phyloP scores from a whole-genome alignment of 2,797 vertebrate genomes.

The Babyrousa celebensis region DNA sequence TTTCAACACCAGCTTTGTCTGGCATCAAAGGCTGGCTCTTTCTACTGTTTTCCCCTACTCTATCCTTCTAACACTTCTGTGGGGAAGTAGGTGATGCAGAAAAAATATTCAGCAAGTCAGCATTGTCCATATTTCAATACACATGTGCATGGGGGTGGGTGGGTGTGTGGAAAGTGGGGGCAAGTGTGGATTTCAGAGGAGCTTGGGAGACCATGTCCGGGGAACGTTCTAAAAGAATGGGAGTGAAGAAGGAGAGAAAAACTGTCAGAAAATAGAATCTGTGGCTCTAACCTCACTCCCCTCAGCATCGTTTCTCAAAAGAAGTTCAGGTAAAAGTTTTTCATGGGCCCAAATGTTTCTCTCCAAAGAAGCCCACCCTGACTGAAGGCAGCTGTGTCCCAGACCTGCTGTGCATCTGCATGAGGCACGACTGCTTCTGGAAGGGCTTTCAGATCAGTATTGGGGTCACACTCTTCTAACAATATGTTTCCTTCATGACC shows the following conservation, averaged over 20 bases:
- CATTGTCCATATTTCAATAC: background rate
- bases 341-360: background rate
- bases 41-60: background rate
- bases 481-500: background rate
- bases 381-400: background rate
- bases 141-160: background rate
- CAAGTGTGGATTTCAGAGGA: background rate
- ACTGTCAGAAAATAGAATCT: background rate
- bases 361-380: slow-evolving; percentile 9
- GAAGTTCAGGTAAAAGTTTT: background rate
- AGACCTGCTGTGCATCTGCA: background rate
- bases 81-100: background rate
- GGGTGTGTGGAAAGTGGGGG: background rate
- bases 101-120: slow-evolving; percentile 14
- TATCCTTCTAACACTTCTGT: background rate
- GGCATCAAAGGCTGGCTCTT: background rate
- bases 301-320: background rate
- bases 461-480: background rate
- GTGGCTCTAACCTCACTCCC: background rate
- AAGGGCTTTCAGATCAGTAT: background rate
- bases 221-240: background rate
- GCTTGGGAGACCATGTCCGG: background rate
- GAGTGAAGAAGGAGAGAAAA: background rate
- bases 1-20: background rate
- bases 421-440: background rate